Conservation (phyloP, 2,797 vertebrate species). For the Phaenicophaeus curvirostris region DNA sequence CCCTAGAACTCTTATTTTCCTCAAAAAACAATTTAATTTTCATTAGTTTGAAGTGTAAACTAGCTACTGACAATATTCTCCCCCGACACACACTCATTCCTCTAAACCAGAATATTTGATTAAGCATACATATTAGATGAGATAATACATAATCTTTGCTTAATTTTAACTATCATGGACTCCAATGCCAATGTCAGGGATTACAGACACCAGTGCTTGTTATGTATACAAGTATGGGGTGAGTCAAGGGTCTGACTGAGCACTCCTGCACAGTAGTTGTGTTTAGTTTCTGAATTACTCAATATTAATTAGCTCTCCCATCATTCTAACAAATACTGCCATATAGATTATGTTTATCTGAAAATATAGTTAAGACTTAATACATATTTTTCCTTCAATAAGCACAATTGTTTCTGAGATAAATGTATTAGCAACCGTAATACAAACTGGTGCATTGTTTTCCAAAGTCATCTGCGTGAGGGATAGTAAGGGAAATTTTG, state of each 20-base stretch:
- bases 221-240: not conserved
- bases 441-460: not conserved
- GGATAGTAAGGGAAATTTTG: not conserved
- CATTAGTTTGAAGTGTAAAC: not conserved
- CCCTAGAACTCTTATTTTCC: not conserved
- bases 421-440: not conserved
- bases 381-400: not conserved
- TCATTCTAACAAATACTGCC: not conserved
- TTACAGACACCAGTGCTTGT: not conserved
- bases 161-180: not conserved
- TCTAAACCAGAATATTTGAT: not conserved
- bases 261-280: not conserved
- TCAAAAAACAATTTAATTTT: not conserved
- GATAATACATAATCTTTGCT: not conserved
- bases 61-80: not conserved
- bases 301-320: not conserved
- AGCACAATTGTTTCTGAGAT: not conserved
- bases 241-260: not conserved
- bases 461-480: not conserved
- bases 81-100: not conserved
- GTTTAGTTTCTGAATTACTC: not conserved
- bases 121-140: not conserved
- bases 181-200: not conserved
- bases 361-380: not conserved
- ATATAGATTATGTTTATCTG: not conserved